Percentiles rank a stretch among this genome's conserved stretches.
These are phyloP conservation scores for Diachrysia chrysitis DNA, from an alignment of 2,888 invertebrate species.

Conservation along the genomic window DNA sequence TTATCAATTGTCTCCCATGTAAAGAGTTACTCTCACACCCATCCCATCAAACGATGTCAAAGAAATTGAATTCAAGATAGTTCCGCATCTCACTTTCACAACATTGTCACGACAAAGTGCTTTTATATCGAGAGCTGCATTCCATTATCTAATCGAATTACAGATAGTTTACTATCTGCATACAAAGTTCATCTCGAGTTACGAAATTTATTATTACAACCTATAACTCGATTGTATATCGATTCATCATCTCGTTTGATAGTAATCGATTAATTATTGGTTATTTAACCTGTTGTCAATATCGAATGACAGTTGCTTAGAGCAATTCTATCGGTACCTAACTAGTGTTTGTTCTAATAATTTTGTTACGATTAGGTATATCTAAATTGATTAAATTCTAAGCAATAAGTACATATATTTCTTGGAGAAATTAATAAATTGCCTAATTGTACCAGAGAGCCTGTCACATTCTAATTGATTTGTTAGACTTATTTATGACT, in stretches of 20 bases:
- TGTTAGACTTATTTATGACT: conserved; percentile 19
- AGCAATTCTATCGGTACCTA: too few species aligned
- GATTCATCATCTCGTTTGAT: conserved; percentile 46
- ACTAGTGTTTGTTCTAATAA: neutral
- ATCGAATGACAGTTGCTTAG: conserved; percentile 10
- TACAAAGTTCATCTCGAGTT: conserved; percentile 33
- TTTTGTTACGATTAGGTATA: too few species aligned
- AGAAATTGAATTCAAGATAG: conserved; percentile 41
- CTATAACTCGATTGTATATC: conserved; percentile 21
- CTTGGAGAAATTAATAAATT: conserved; percentile 13
- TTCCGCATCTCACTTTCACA: conserved; percentile 53
- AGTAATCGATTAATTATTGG: conserved; percentile 20
- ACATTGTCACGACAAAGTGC: conserved; percentile 53
- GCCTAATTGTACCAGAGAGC: conserved; percentile 33
- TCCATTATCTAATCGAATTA: conserved; percentile 48
- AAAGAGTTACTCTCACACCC: conserved; percentile 23
- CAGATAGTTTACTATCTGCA: conserved; percentile 42
- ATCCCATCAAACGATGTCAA: conserved; percentile 42
- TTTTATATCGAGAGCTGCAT: conserved; percentile 39
- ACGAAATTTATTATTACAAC: conserved; percentile 44
- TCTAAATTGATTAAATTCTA: too few species aligned
- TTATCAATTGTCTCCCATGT: conserved; percentile 12
- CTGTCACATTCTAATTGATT: conserved; percentile 34
- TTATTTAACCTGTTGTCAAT: conserved; percentile 29
- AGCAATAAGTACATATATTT: conserved; percentile 25